Percentiles rank a stretch among this genome's conserved stretches.
phyloP scores from a whole-genome alignment of 2,797 vertebrate genomes.

The Gadopsis marmoratus region DNA sequence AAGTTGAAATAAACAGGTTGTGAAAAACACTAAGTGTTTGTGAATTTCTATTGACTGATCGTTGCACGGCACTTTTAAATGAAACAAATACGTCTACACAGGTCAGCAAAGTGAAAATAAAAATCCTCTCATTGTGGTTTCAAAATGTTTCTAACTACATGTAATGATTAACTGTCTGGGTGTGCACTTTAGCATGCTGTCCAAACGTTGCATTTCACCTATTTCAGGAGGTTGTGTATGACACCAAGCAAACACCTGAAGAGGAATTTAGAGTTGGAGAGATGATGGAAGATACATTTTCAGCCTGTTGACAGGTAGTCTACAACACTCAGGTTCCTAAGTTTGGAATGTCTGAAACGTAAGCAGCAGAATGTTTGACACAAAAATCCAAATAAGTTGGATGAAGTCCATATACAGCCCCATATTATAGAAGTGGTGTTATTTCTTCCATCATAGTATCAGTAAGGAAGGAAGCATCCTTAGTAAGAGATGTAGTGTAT shows the following conservation, averaged over 20 bases:
- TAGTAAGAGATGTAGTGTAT: too few species aligned
- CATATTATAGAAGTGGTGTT: background rate
- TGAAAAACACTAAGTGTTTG: background rate
- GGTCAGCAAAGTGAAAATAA: background rate
- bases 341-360: background rate
- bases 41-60: background rate
- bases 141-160: background rate
- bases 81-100: background rate
- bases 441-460: background rate
- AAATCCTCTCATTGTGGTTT: background rate
- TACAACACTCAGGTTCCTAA: background rate
- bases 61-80: background rate
- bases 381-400: background rate
- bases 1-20: background rate
- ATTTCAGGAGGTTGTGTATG: background rate
- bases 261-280: slow-evolving; percentile 22
- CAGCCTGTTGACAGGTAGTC: background rate
- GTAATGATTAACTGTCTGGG: background rate
- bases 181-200: background rate
- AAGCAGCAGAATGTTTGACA: background rate
- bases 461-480: too few species aligned
- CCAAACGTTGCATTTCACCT: background rate
- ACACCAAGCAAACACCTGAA: background rate
- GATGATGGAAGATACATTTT: slow-evolving; percentile 5
- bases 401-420: too few species aligned